phyloP scores from a whole-genome alignment of 1,140 invertebrate species.

The Drosophila insularis region DNA sequence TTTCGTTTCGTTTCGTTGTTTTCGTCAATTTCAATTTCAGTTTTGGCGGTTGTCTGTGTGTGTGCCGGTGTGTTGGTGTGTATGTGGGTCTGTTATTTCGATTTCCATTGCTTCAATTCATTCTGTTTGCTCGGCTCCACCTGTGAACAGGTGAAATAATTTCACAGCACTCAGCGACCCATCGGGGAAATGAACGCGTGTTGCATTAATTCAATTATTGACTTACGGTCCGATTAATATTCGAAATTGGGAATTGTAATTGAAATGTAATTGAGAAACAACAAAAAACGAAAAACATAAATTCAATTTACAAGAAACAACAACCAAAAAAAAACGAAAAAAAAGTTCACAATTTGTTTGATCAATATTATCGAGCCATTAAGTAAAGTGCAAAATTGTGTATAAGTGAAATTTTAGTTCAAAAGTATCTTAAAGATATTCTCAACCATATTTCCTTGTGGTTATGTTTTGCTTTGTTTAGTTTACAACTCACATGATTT shows the following conservation, averaged over 20 bases:
- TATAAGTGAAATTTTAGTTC: conserved; percentile 47
- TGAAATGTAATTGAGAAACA: conserved; percentile 8
- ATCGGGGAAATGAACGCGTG: conserved; percentile 24
- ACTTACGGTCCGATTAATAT: conserved; percentile 8
- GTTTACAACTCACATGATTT: conserved; percentile 32
- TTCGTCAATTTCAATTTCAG: conserved; percentile 48
- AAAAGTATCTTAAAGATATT: conserved; percentile 12
- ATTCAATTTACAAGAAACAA: conserved; percentile 13
- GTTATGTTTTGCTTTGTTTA: conserved; percentile 14
- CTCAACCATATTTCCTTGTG: neutral
- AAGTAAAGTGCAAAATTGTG: conserved; percentile 51
- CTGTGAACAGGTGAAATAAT: conserved; percentile 72
- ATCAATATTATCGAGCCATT: conserved; percentile 48
- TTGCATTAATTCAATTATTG: conserved; percentile 53
- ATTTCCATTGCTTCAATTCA: conserved; percentile 62
- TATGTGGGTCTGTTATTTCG: conserved; percentile 28
- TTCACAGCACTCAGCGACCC: conserved; percentile 29
- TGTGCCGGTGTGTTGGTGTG: neutral
- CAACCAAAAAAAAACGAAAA: conserved; percentile 16
- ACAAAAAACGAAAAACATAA: neutral
- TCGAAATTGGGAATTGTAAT: conserved; percentile 16
- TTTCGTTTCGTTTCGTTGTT: conserved; percentile 28
- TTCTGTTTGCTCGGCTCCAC: conserved; percentile 70
- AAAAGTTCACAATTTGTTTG: conserved; percentile 31
- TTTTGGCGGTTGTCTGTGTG: conserved; percentile 18